These are phyloP conservation scores for Gymnocheta viridis DNA, from an alignment of 2,888 invertebrate species.

Conservation along the genomic window DNA sequence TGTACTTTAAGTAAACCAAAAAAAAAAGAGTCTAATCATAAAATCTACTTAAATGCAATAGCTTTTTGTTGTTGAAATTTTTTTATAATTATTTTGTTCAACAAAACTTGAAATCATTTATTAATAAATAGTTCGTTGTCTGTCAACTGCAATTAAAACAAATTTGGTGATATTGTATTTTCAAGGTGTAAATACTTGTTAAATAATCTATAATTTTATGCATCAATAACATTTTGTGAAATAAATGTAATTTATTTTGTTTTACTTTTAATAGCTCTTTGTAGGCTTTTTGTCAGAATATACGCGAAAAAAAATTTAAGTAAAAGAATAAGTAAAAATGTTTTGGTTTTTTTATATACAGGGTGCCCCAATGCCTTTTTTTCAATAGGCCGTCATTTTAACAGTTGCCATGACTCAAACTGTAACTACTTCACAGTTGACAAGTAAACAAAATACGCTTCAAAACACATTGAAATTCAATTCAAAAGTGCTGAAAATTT, in stretches of 20 bases:
- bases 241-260: not conserved
- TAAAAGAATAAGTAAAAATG: too few species aligned
- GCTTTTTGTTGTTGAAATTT: not conserved
- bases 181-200: slow-evolving; percentile 34
- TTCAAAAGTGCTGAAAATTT: too few species aligned
- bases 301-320: not conserved
- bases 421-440: too few species aligned
- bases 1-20: not conserved
- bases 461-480: too few species aligned
- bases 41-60: not conserved
- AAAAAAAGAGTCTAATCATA: not conserved
- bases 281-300: not conserved
- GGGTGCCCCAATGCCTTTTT: too few species aligned
- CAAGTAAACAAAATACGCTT: too few species aligned
- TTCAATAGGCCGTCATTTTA: too few species aligned
- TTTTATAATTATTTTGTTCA: slow-evolving; percentile 16
- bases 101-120: slow-evolving; percentile 1
- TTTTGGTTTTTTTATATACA: too few species aligned
- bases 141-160: slow-evolving; percentile 24
- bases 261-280: not conserved
- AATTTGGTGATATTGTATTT: slow-evolving; percentile 21
- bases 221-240: not conserved
- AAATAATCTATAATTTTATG: not conserved
- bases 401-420: too few species aligned
- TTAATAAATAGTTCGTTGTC: not conserved